These are phyloP conservation scores for Geodia barretti DNA, from an alignment of 37 sponge, comb jelly and placozoan species.

Conservation along the genomic window DNA sequence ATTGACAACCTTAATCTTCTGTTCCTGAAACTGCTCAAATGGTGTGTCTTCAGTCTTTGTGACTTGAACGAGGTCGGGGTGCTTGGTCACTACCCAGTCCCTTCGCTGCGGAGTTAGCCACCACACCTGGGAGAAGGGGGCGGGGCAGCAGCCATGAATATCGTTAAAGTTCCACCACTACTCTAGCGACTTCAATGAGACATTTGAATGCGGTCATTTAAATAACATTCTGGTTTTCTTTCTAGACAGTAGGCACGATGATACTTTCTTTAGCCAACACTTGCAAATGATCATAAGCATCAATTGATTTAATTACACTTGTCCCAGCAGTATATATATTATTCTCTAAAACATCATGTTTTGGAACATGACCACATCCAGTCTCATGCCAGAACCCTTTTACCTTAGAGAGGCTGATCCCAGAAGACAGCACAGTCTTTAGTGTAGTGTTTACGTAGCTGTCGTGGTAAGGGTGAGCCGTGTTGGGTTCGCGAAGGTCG, in stretches of 20 bases:
- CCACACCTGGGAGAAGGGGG: slow-evolving; percentile 56
- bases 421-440: slow-evolving; percentile 22
- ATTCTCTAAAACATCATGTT: no score
- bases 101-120: slow-evolving; percentile 37
- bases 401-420: slow-evolving; percentile 31
- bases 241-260: neutral
- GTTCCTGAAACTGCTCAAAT: slow-evolving; percentile 31
- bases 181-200: neutral
- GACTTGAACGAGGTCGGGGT: slow-evolving; percentile 35
- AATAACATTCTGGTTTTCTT: neutral
- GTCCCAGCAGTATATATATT: no score
- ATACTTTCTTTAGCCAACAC: no score
- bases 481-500: slow-evolving; percentile 33
- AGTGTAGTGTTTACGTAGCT: slow-evolving; percentile 35
- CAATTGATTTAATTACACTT: no score
- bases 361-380: neutral
- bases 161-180: neutral
- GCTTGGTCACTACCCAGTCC: neutral
- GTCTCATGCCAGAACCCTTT: slow-evolving; percentile 1
- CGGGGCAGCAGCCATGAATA: neutral
- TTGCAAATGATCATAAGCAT: no score
- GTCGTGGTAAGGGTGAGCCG: slow-evolving; percentile 18
- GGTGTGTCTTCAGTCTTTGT: slow-evolving; percentile 41
- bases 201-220: neutral
- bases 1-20: slow-evolving; percentile 36